Evolutionary conservation across 2,888 invertebrate species (phyloP).

Genomic region (Dasypolia templi): DNA sequence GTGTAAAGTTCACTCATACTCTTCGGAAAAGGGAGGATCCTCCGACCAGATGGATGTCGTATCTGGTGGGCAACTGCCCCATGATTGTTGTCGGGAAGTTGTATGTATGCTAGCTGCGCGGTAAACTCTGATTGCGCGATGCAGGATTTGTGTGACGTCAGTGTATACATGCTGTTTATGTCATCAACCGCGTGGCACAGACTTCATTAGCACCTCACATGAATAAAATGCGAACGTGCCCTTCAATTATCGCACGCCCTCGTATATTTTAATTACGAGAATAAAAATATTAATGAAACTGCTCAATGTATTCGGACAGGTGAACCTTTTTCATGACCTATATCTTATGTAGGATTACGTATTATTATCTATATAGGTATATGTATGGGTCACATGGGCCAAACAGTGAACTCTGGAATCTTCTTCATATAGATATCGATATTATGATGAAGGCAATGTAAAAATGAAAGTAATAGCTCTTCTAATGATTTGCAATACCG

Average conservation of each 20-base stretch:
- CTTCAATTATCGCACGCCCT: slow-evolving; percentile 48
- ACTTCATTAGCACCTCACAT: slow-evolving; percentile 46
- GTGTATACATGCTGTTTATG: neutral
- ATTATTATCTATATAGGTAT: too few species aligned
- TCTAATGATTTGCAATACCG: slow-evolving; percentile 3
- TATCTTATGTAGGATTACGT: neutral
- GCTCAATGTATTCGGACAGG: slow-evolving; percentile 31
- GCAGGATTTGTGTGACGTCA: too few species aligned
- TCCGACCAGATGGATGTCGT: too few species aligned
- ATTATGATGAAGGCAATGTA: neutral
- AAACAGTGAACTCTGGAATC: slow-evolving; percentile 23
- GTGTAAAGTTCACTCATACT: too few species aligned
- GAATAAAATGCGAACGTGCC: slow-evolving; percentile 55
- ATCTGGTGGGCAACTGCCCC: too few species aligned
- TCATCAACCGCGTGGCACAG: neutral
- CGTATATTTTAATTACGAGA: slow-evolving; percentile 52
- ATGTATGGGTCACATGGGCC: neutral
- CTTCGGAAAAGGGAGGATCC: too few species aligned
- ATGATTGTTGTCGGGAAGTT: too few species aligned
- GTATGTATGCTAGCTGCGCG: too few species aligned
- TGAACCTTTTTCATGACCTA: slow-evolving; percentile 42
- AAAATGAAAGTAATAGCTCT: slow-evolving; percentile 1
- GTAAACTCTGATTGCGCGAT: too few species aligned
- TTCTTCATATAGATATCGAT: neutral
- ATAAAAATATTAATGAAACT: slow-evolving; percentile 53